phyloP scores from a whole-genome alignment of 2,888 invertebrate genomes.

The Protophormia terraenovae region DNA sequence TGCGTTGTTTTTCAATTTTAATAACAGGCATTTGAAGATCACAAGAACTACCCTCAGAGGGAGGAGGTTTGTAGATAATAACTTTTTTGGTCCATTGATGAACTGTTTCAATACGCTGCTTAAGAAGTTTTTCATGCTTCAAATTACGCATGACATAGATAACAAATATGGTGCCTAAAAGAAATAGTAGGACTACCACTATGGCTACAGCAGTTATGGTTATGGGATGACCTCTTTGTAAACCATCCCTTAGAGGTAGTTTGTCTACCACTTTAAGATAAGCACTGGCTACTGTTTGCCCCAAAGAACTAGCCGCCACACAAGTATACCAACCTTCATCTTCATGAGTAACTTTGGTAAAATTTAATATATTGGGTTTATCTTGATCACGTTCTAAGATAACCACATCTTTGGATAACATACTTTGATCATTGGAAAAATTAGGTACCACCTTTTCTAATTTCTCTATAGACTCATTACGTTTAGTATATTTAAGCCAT shows the following conservation, averaged over 20 bases:
- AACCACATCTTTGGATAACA: slow-evolving; percentile 57
- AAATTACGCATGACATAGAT: slow-evolving; percentile 87
- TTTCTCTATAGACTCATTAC: slow-evolving; percentile 71
- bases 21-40: slow-evolving; percentile 89
- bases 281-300: slow-evolving; percentile 89
- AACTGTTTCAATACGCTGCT: slow-evolving; percentile 90
- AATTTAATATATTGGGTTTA: slow-evolving; percentile 85
- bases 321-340: slow-evolving; percentile 99
- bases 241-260: slow-evolving; percentile 71
- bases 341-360: slow-evolving; percentile 92
- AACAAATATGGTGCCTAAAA: slow-evolving; percentile 80
- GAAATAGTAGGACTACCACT: slow-evolving; percentile 83
- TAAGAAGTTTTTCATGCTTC: slow-evolving; percentile 90
- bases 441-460: slow-evolving; percentile 69
- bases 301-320: slow-evolving; percentile 93
- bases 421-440: slow-evolving; percentile 48
- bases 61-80: slow-evolving; percentile 89
- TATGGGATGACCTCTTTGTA: slow-evolving; percentile 82
- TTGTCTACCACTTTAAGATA: slow-evolving; percentile 89
- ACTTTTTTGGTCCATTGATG: slow-evolving; percentile 96
- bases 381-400: slow-evolving; percentile 70
- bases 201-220: slow-evolving; percentile 84
- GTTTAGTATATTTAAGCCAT: slow-evolving; percentile 85
- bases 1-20: slow-evolving; percentile 93
- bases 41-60: slow-evolving; percentile 75